phyloP scores from a whole-genome alignment of 1,140 invertebrate species.

The Nixonia krombeini region DNA sequence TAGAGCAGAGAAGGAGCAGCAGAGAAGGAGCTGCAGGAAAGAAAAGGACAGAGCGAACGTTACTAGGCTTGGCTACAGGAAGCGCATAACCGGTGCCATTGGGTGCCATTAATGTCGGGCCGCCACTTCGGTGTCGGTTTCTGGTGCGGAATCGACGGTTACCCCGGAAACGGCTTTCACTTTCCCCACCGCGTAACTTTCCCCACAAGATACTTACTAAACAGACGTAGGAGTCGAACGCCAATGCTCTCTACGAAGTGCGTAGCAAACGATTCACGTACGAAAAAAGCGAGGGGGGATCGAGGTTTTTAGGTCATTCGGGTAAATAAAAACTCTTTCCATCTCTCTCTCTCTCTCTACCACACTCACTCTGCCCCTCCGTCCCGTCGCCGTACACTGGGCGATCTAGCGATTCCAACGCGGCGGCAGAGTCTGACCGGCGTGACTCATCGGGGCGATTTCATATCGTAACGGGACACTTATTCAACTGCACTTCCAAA shows the following conservation, averaged over 20 bases:
- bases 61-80: neutral
- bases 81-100: slow-evolving; percentile 28
- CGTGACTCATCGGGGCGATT: too few relatives aligned
- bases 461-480: too few relatives aligned
- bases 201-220: slow-evolving; percentile 43
- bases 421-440: too few relatives aligned
- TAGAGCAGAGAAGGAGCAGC: slow-evolving; percentile 10
- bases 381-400: too few relatives aligned
- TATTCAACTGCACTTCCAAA: too few relatives aligned
- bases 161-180: slow-evolving; percentile 69
- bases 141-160: slow-evolving; percentile 40
- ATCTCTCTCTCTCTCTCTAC: too few relatives aligned
- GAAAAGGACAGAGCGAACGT: neutral
- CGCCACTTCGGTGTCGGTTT: slow-evolving; percentile 49
- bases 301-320: slow-evolving; percentile 59
- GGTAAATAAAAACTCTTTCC: slow-evolving; percentile 13
- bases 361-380: too few relatives aligned
- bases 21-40: neutral
- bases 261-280: neutral
- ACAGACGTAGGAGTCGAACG: slow-evolving; percentile 4
- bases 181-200: slow-evolving; percentile 62
- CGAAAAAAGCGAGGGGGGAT: slow-evolving; percentile 7
- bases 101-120: slow-evolving; percentile 56
- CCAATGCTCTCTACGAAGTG: slow-evolving; percentile 1
- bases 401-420: too few relatives aligned